Evolutionary conservation across 1,140 invertebrate genomes (phyloP), one percentile per base, ranked within the genome.

Genomic region (Drosophila sp.): DNA sequence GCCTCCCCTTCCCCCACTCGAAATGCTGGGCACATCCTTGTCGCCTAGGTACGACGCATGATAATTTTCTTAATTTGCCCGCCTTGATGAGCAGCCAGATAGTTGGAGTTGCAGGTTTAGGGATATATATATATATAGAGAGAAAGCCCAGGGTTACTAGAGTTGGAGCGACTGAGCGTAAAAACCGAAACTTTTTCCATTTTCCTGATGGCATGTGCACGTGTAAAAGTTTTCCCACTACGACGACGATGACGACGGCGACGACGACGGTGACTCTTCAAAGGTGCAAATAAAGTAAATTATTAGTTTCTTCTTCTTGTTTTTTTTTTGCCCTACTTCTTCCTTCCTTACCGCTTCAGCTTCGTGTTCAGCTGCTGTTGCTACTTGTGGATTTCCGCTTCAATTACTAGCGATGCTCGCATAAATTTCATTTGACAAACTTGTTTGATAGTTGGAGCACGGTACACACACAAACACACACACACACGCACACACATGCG

Each of bases 261-360:
- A 74, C 64, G 48, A 54, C 41, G 53, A 72, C 56, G 48, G 46
- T 46, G 67, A 69, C 76, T 83, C 83, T 83, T 87, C 83, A 87
- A 80, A 87, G 83, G 83, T 89, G 83, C 83, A 87, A 87, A 87
- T 87, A 87, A 87, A 87, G 83, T 87, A 87, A 87, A 87, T 87
- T 87, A 87, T 89, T 87, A 87, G 79, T 89, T 83, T 79, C 83
- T 76, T 8, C 46, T 46, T 46, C 40, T 53, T 8, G 11, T 27
- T 13, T 46, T 46, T 32, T 53, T 8, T 14, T 27, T 13, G 32
- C 29, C 4, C 40, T 40, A 4, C 21, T 16, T 0, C 40, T 38
- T n/a, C 34, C n/a, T 41, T n/a, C 25, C 7, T 25, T 18, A 4
- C 38, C 51, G 13, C 57, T 41, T 11, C 13, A 16, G 13, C 14